A percentile compares a stretch with the other conserved stretches of the same genome.
Conservation (phyloP, 2,113 vertebrate genomes). For the Aleadryas rufinucha region DNA sequence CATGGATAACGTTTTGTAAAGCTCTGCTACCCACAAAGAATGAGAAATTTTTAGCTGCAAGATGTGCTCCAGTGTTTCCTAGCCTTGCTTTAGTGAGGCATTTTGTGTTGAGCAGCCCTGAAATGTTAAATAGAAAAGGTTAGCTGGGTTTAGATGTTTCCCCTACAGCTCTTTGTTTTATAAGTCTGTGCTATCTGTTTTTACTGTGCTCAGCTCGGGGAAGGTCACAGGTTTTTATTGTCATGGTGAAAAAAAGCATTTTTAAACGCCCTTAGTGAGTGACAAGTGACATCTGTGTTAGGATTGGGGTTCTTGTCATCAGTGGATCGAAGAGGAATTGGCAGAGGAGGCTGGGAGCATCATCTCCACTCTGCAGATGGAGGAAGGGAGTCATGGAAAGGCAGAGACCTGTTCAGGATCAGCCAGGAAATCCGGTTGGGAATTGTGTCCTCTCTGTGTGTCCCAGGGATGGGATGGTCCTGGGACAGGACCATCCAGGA, state of each 20-base stretch:
- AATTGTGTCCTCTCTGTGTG: rapidly evolving
- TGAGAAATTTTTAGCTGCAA: not conserved
- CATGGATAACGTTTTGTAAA: not conserved
- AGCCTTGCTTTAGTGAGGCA: not conserved
- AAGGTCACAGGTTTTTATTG: not conserved
- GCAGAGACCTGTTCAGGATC: not conserved
- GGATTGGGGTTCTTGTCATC: not conserved
- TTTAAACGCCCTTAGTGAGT: not conserved
- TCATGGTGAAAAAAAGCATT: not conserved
- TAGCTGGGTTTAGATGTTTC: not conserved
- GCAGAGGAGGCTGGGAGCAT: not conserved
- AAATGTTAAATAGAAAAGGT: not conserved
- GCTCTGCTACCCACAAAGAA: not conserved
- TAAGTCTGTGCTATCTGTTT: not conserved
- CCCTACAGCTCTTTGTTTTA: not conserved
- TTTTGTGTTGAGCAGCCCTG: not conserved
- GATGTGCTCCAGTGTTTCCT: not conserved
- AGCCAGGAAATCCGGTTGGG: not conserved
- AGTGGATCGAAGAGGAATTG: not conserved
- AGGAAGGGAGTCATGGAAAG: not conserved
- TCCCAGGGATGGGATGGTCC: not conserved
- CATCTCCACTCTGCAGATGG: not conserved
- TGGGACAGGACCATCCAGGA: no score
- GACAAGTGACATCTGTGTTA: not conserved
- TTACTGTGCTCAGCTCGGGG: not conserved